Evolutionary conservation across 1,140 invertebrate genomes (phyloP).

Genomic region (Drosophila suzukii): DNA sequence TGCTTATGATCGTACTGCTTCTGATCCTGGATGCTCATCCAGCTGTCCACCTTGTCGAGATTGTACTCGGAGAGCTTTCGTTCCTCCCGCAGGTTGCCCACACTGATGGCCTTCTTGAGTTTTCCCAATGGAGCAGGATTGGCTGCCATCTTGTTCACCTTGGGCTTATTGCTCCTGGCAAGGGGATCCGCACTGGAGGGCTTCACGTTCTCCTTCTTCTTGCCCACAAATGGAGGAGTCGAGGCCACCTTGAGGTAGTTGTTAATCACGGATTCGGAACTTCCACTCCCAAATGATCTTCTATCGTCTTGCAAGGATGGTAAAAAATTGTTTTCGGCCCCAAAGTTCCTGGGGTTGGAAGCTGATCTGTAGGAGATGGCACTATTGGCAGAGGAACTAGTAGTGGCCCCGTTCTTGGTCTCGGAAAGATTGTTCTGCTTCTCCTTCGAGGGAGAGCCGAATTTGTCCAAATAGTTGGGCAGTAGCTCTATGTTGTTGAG

Average conservation of each 20-base stretch:
- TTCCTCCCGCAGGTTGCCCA: constrained; percentile 71
- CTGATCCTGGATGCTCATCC: constrained; percentile 80
- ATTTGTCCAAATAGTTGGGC: constrained; percentile 71
- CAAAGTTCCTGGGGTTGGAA: constrained; percentile 55
- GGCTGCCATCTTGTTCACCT: constrained; percentile 9
- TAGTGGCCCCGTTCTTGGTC: constrained; percentile 49
- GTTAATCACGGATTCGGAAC: constrained; percentile 71
- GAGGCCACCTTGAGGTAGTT: constrained; percentile 74
- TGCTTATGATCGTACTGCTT: constrained; percentile 65
- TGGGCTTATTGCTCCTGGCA: constrained; percentile 23
- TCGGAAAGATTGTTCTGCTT: constrained; percentile 81
- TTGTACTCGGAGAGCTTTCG: constrained; percentile 81
- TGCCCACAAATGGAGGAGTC: constrained; percentile 58
- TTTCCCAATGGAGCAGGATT: constrained; percentile 28
- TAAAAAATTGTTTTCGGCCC: constrained; percentile 64
- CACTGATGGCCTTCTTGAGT: constrained; percentile 70
- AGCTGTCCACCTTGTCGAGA: constrained; percentile 83
- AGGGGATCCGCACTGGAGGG: constrained; percentile 49
- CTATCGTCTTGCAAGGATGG: constrained; percentile 56
- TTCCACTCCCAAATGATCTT: constrained; percentile 13
- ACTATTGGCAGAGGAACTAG: background rate
- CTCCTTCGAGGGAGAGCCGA: constrained; percentile 46
- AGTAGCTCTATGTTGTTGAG: constrained; percentile 65
- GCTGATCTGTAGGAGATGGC: constrained; percentile 7
- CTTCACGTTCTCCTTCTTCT: constrained; percentile 80